phyloP scores from a whole-genome alignment of 1,140 invertebrate species.

The Adoxophyes honmai region DNA sequence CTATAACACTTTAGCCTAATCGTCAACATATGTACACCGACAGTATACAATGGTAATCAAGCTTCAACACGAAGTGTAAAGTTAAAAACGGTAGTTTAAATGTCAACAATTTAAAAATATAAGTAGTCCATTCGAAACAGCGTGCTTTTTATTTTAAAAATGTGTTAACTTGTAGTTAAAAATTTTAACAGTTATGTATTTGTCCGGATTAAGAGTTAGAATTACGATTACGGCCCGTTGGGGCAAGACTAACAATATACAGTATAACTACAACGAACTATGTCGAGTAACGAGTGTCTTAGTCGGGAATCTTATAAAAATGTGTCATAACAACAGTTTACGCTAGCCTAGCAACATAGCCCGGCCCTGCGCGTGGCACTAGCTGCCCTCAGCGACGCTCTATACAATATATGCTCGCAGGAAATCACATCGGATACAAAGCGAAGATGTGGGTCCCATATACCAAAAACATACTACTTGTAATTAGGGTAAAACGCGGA shows the following conservation, averaged over 20 bases:
- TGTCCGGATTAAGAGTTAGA: neutral
- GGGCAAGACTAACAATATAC: slow-evolving; percentile 3
- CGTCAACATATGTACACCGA: slow-evolving; percentile 11
- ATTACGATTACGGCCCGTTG: neutral
- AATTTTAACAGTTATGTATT: neutral
- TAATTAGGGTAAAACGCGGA: too few species aligned
- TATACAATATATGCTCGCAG: too few species aligned
- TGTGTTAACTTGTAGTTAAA: slow-evolving; percentile 1
- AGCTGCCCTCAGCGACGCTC: too few species aligned
- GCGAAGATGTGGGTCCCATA: too few species aligned
- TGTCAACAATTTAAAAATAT: slow-evolving; percentile 15
- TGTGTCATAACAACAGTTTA: slow-evolving; percentile 15
- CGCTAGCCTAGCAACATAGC: slow-evolving; percentile 3
- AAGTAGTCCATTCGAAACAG: slow-evolving; percentile 7
- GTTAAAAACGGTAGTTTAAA: slow-evolving; percentile 1
- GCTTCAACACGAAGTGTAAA: slow-evolving; percentile 8
- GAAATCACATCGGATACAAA: too few species aligned
- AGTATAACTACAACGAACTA: slow-evolving; percentile 7
- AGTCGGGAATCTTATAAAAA: slow-evolving; percentile 13
- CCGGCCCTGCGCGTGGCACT: too few species aligned
- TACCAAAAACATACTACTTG: too few species aligned
- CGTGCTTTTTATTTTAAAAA: slow-evolving; percentile 7
- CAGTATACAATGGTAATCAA: slow-evolving; percentile 1
- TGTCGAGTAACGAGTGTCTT: slow-evolving; percentile 9
- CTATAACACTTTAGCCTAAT: slow-evolving; percentile 11